phyloP scores from a whole-genome alignment of 2,888 invertebrate genomes.

The Adelphocoris suturalis region DNA sequence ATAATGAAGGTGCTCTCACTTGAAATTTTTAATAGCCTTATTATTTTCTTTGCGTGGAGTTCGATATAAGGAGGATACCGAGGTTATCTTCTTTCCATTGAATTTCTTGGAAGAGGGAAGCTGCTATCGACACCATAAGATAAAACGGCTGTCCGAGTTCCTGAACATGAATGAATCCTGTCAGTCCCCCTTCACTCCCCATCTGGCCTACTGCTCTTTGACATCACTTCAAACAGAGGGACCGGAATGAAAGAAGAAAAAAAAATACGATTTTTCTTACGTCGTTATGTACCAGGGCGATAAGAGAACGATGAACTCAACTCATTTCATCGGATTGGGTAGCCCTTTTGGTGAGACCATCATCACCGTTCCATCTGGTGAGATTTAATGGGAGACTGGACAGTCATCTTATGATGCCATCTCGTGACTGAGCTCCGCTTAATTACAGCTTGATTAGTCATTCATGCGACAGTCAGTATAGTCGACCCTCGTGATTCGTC shows the following conservation, averaged over 20 bases:
- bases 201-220: constrained; percentile 70
- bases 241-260: constrained; percentile 41
- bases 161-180: constrained; percentile 68
- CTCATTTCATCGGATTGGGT: constrained; percentile 46
- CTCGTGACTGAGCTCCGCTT: background rate
- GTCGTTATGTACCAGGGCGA: constrained; percentile 56
- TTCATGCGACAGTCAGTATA: background rate
- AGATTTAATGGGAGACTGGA: constrained; percentile 23
- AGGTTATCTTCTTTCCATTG: constrained; percentile 65
- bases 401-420: constrained; percentile 14
- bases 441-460: constrained; percentile 40
- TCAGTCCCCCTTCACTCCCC: constrained; percentile 45
- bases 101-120: constrained; percentile 69
- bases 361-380: constrained; percentile 58
- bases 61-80: constrained; percentile 35
- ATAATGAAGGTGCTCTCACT: constrained; percentile 12
- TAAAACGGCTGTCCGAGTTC: constrained; percentile 70
- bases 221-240: constrained; percentile 54
- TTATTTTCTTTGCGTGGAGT: constrained; percentile 47
- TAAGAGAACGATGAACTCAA: constrained; percentile 68
- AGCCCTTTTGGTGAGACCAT: constrained; percentile 56
- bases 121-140: constrained; percentile 66
- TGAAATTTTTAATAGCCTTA: constrained; percentile 59
- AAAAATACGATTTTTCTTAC: constrained; percentile 69
- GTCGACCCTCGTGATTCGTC: background rate